phyloP scores from a whole-genome alignment of 2,797 vertebrate genomes.

The Enteromius mattozi region DNA sequence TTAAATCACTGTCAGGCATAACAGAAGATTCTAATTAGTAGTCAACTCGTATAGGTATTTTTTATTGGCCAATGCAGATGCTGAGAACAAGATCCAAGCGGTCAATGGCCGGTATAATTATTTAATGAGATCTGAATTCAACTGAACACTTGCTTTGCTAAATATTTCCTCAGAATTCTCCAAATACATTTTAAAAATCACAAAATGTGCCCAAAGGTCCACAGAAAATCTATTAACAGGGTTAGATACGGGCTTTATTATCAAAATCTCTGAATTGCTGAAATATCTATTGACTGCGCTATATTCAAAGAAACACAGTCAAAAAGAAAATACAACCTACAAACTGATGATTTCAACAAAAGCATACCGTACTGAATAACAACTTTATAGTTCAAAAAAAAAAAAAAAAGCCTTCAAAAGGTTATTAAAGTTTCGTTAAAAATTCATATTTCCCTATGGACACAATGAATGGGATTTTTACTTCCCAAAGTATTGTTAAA shows the following conservation, averaged over 20 bases:
- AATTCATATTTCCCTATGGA: neutral
- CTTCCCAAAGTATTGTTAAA: neutral
- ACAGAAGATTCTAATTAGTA: conserved; percentile 20
- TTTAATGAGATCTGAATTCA: conserved; percentile 5
- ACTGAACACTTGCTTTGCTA: neutral
- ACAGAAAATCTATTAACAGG: neutral
- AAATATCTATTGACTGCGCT: neutral
- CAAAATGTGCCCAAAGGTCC: neutral
- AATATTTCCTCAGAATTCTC: neutral
- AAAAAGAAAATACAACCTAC: neutral
- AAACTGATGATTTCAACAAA: neutral
- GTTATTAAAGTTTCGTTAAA: neutral
- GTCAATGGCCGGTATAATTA: neutral
- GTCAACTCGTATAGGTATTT: neutral
- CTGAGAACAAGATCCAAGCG: neutral
- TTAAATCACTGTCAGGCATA: conserved; percentile 27
- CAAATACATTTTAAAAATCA: neutral
- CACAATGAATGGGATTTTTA: neutral
- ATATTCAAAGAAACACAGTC: neutral
- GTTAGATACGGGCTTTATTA: neutral
- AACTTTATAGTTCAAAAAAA: neutral
- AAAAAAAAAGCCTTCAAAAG: neutral
- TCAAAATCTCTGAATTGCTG: neutral
- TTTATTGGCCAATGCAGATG: neutral
- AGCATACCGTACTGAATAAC: neutral